phyloP scores from a whole-genome alignment of 2,888 invertebrate genomes.

The Dyspetes luteomarginatus region DNA sequence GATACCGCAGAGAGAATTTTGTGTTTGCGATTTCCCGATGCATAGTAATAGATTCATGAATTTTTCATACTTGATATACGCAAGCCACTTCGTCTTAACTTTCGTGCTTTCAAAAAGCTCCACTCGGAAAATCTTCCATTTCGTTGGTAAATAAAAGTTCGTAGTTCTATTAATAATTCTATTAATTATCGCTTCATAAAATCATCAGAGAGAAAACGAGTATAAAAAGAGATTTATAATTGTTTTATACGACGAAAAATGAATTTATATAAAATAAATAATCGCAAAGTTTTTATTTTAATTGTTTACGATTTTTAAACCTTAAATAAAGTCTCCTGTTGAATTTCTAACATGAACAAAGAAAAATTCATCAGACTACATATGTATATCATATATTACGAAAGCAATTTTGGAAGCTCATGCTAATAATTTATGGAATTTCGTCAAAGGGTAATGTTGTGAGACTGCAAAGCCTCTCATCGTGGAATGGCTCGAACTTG shows the following conservation, averaged over 20 bases:
- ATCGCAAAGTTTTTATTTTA: too few relatives aligned
- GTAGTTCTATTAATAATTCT: background rate
- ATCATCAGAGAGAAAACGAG: background rate
- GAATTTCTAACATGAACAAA: background rate
- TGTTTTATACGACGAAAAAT: too few relatives aligned
- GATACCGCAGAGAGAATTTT: constrained; percentile 1
- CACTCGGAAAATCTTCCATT: too few relatives aligned
- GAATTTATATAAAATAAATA: too few relatives aligned
- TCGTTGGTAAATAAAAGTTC: background rate
- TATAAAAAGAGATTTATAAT: background rate
- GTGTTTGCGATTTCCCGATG: background rate
- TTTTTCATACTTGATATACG: background rate
- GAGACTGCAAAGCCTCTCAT: background rate
- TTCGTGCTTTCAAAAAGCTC: background rate
- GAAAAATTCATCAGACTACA: background rate
- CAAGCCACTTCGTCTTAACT: background rate
- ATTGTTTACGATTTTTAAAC: background rate
- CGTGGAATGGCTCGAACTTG: background rate
- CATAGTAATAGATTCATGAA: constrained; percentile 21
- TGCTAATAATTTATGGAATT: constrained; percentile 1
- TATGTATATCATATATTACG: background rate
- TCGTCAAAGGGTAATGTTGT: background rate
- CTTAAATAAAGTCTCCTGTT: background rate
- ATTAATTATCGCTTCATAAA: background rate
- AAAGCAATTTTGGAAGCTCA: background rate